Evolutionary conservation across 2,797 vertebrate species (phyloP).

Genomic region (Dryobates pubescens): DNA sequence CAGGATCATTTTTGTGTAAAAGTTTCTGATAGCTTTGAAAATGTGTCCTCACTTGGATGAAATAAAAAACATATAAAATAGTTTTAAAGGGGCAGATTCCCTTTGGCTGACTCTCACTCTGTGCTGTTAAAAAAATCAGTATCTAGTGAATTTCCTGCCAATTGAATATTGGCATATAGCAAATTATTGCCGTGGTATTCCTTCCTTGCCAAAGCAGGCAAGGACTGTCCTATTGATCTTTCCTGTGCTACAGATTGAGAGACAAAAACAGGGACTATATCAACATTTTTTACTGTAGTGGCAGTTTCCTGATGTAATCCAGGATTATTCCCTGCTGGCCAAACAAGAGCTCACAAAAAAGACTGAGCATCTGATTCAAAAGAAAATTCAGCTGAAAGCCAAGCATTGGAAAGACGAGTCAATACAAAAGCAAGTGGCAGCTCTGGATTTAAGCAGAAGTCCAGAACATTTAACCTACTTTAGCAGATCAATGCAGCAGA

Average conservation of each 20-base stretch:
- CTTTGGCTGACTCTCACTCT: neutral
- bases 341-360: constrained; percentile 20
- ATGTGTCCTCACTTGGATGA: neutral
- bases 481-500: constrained; percentile 23
- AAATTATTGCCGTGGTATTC: neutral
- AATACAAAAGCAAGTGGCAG: constrained; percentile 18
- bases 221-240: neutral
- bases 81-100: neutral
- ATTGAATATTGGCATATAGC: neutral
- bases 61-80: neutral
- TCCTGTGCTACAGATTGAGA: neutral
- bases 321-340: constrained; percentile 33
- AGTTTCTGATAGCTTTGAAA: neutral
- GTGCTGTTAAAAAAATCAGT: neutral
- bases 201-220: neutral
- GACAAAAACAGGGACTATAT: neutral
- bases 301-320: constrained; percentile 40
- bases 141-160: neutral
- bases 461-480: constrained; percentile 64
- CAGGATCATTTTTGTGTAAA: neutral
- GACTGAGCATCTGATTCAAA: constrained; percentile 30
- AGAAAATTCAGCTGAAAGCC: constrained; percentile 34
- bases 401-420: neutral
- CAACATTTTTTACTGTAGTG: neutral
- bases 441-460: constrained; percentile 38